Percentiles rank a stretch among this genome's conserved stretches.
Evolutionary conservation across 2,888 invertebrate genomes (phyloP).

Genomic region (Papilio gigon): DNA sequence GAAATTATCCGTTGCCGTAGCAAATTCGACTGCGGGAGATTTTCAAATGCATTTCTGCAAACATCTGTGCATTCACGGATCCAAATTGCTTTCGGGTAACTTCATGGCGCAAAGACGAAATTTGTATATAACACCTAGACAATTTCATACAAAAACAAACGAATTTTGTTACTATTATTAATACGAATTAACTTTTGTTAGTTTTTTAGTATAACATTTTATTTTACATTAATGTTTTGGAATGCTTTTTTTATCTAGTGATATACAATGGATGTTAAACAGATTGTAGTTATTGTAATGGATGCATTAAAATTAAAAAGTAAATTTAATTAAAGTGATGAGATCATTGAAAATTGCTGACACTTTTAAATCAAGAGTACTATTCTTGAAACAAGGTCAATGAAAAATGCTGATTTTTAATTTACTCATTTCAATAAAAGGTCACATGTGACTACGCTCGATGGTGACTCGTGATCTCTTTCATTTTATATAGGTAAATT

Average conservation of each 20-base stretch:
- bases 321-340: conserved; percentile 6
- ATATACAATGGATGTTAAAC: not conserved
- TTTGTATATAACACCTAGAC: not conserved
- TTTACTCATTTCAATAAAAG: conserved; percentile 13
- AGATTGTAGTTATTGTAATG: not conserved
- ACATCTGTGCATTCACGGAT: conserved; percentile 20
- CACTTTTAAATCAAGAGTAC: conserved; percentile 3
- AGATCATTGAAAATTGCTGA: conserved; percentile 8
- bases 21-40: conserved; percentile 9
- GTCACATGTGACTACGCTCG: not conserved
- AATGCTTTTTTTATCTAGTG: not conserved
- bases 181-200: not conserved
- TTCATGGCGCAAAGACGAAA: conserved; percentile 1
- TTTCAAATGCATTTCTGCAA: conserved; percentile 22
- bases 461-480: not conserved
- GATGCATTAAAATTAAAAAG: not conserved
- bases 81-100: conserved; percentile 18
- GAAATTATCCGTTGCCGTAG: conserved; percentile 19
- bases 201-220: too few relatives aligned
- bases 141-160: not conserved
- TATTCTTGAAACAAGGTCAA: conserved; percentile 15
- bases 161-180: not conserved
- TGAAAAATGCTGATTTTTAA: conserved; percentile 18
- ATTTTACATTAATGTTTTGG: not conserved
- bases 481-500: not conserved